A percentile compares a stretch with the other conserved stretches of the same genome.
Evolutionary conservation across 37 sponge, comb jelly and placozoan genomes (phyloP).

Genomic region (Haliclona indistincta): DNA sequence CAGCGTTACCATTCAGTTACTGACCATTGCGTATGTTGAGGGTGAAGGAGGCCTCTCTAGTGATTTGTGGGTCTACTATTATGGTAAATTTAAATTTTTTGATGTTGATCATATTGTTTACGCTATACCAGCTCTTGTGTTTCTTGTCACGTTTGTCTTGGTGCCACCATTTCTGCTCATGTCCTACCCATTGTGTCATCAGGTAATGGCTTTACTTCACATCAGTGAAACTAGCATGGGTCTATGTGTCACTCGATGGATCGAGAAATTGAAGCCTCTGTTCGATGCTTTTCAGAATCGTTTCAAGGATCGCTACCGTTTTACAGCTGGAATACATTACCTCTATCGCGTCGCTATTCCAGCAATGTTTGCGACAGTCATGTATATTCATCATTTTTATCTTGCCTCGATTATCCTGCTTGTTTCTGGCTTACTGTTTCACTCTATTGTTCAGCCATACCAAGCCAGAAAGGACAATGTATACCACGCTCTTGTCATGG

Average conservation of each 20-base stretch:
- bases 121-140: conserved; percentile 8
- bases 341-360: conserved; percentile 7
- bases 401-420: no score
- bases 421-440: no score
- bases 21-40: background rate
- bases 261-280: conserved; percentile 10
- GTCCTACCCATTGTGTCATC: conserved; percentile 16
- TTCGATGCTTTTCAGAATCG: conserved; percentile 4
- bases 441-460: no score
- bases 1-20: background rate
- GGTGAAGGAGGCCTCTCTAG: background rate
- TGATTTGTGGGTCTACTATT: background rate
- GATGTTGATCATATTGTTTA: conserved; percentile 14
- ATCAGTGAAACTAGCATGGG: no score
- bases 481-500: no score
- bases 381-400: no score
- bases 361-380: background rate
- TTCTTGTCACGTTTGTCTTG: background rate
- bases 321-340: conserved; percentile 29
- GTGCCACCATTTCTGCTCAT: conserved; percentile 25
- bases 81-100: conserved; percentile 5
- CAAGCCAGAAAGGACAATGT: no score
- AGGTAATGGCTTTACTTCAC: background rate
- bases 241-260: conserved; percentile 1
- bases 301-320: conserved; percentile 27